These are phyloP conservation scores for Aleiodes sp. DNA, from an alignment of 1,140 invertebrate genomes.

Conservation along the genomic window DNA sequence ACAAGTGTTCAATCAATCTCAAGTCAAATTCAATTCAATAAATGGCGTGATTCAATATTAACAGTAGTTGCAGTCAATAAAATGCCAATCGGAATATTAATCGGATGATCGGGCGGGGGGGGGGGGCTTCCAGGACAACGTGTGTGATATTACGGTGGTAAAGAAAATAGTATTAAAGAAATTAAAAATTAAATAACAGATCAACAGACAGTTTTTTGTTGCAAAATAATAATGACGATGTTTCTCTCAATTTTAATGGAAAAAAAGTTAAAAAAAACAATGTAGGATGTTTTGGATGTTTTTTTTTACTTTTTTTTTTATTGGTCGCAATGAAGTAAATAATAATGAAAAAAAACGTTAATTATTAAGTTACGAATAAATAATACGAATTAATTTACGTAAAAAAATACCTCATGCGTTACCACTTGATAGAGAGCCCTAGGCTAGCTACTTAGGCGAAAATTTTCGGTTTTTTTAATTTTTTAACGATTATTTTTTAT, in stretches of 20 bases:
- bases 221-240: neutral
- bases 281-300: conserved; percentile 5
- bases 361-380: conserved; percentile 60
- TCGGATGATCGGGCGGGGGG: conserved; percentile 27
- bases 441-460: conserved; percentile 57
- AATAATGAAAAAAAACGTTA: conserved; percentile 43
- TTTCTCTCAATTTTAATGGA: no score
- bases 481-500: conserved; percentile 31
- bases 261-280: conserved; percentile 1
- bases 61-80: conserved; percentile 54
- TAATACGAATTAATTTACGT: conserved; percentile 59
- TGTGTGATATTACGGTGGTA: conserved; percentile 25
- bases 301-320: conserved; percentile 19
- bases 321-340: conserved; percentile 46
- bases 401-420: conserved; percentile 64
- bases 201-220: neutral
- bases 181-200: neutral
- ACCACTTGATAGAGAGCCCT: conserved; percentile 64
- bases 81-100: conserved; percentile 47
- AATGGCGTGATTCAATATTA: conserved; percentile 54
- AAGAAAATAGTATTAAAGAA: conserved; percentile 17
- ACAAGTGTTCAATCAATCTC: conserved; percentile 54
- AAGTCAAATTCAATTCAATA: conserved; percentile 47
- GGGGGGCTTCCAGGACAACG: neutral
- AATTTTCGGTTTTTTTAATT: conserved; percentile 44